phyloP scores from a whole-genome alignment of 2,888 invertebrate genomes.

The Doris montereyensis region DNA sequence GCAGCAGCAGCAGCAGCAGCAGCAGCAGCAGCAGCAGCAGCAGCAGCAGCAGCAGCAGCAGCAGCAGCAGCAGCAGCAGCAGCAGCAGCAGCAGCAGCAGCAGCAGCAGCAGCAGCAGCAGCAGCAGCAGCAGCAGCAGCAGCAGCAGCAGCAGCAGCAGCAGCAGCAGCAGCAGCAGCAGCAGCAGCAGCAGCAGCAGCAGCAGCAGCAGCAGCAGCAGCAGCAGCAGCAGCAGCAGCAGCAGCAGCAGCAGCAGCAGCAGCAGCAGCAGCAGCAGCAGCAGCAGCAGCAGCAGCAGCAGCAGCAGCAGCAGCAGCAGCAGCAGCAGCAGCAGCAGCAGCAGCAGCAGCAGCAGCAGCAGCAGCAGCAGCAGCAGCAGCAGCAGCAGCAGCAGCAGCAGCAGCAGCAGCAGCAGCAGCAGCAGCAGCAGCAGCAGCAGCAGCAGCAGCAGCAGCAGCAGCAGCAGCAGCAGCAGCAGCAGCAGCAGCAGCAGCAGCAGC shows the following conservation, averaged over 20 bases:
- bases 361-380: not conserved
- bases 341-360: conserved; percentile 11
- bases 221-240: conserved; percentile 26
- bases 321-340: conserved; percentile 29
- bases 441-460: conserved; percentile 25
- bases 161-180: conserved; percentile 28
- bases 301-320: conserved; percentile 18
- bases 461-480: conserved; percentile 1
- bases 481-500: conserved; percentile 20
- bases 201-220: conserved; percentile 26
- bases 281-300: conserved; percentile 21
- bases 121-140: no score
- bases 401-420: conserved; percentile 12
- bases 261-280: no score
- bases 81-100: no score
- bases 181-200: conserved; percentile 27
- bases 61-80: no score
- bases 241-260: conserved; percentile 7
- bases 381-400: not conserved
- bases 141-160: conserved; percentile 15
- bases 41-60: no score
- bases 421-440: conserved; percentile 24
- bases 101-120: no score
- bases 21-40: no score
- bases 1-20: no score